Conservation (phyloP, 30 jellyfish, hydroid and myxozoan species). For the Aurelia sp. region DNA sequence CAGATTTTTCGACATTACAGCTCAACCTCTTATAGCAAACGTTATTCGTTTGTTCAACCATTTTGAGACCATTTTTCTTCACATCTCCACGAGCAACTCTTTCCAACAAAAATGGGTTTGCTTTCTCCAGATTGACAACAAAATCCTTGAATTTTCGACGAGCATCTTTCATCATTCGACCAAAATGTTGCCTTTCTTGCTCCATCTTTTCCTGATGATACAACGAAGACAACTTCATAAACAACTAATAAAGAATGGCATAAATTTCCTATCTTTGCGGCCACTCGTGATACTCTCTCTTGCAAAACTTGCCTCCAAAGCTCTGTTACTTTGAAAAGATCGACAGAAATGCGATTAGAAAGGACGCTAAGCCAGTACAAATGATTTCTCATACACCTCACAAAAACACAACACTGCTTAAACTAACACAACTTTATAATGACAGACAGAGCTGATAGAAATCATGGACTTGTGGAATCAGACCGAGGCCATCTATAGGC, state of each 20-base stretch:
- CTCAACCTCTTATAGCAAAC: conserved; percentile 26
- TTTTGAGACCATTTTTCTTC: conserved; percentile 1
- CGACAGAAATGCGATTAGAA: too few species aligned
- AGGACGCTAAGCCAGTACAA: too few species aligned
- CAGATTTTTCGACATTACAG: conserved; percentile 30
- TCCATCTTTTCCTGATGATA: conserved; percentile 65
- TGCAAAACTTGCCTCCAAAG: too few species aligned
- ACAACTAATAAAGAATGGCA: too few species aligned
- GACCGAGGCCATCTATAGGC: neutral
- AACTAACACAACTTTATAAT: neutral
- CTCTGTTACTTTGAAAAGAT: too few species aligned
- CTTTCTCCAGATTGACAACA: conserved; percentile 41
- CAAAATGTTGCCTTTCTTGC: conserved; percentile 57
- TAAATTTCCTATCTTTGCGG: too few species aligned
- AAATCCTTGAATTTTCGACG: conserved; percentile 55
- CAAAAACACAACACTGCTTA: neutral
- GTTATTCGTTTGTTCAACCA: conserved; percentile 8
- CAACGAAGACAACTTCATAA: too few species aligned
- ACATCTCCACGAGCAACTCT: conserved; percentile 25
- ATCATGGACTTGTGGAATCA: neutral
- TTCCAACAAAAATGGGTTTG: conserved; percentile 46
- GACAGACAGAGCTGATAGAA: neutral
- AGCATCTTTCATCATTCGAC: conserved; percentile 68
- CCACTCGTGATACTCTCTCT: too few species aligned
- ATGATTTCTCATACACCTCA: neutral